Base-by-base conservation (phyloP, 2,113 vertebrate genomes). In the Butastur rufipennis region DNA sequence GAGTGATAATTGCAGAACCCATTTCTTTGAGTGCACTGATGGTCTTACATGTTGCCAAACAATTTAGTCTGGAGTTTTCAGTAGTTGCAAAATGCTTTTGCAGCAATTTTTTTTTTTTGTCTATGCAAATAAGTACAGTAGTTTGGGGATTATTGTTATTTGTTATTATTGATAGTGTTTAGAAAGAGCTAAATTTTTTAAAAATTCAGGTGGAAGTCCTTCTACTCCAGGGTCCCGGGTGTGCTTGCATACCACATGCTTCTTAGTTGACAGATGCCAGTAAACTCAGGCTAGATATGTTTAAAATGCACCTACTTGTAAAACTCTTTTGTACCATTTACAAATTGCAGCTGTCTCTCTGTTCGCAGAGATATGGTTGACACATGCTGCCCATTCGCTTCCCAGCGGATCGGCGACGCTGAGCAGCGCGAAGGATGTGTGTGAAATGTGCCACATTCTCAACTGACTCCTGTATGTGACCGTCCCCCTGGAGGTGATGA, bases 21-120 rank as follows among this genome's bases (percentile, higher is more conserved):
- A 2, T 95, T 97, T 95, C 95, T 98, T 94, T 94, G 90, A 96
- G 66, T 71, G 50, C 47, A 36, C 21, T 58, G 93, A 95, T 73
- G 82, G 83, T 77, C 79, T 97, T 86, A 78, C 4, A 2, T 89
- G 86, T 96, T 73, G 29, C 81, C 58, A 97, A 97, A 77, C 42
- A 66, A 55, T 96, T 97, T 95, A 84, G 58, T 56, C 68, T 86
- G 70, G 63, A 67, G 74, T 79, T 90, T 96, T 93, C 70, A 72
- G 59, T 73, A 72, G 48, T 5, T 95, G 80, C 62, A 95, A 96
- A 97, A 83, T 81, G 70, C 48, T 63, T 95, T 95, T 95, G 81
- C 68, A 79, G 68, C 21, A 45, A 19, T 9, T 47, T 77, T 73
- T 68, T 73, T 68, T 36, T 15, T 62, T 75, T 42, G n/a, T 63